phyloP scores from a whole-genome alignment of 2,113 vertebrate genomes.

The Halichoeres trimaculatus region DNA sequence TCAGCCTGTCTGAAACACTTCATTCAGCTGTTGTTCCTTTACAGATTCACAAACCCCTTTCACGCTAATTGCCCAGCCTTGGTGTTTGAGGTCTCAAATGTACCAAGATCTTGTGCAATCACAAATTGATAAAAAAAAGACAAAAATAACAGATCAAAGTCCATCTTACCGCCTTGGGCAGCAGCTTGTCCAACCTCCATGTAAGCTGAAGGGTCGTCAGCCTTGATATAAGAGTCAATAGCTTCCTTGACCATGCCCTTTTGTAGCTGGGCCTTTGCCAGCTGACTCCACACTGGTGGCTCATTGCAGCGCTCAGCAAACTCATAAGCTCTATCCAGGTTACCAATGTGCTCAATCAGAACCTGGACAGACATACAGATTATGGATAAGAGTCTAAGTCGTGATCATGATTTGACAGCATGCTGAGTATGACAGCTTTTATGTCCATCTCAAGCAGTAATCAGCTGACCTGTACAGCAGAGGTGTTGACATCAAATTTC shows the following conservation, averaged over 20 bases:
- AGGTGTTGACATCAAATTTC: constrained; percentile 99
- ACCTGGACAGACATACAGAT: constrained; percentile 82
- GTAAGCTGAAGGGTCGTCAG: constrained; percentile 98
- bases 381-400: background rate
- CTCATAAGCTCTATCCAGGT: constrained; percentile 97
- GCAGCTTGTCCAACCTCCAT: constrained; percentile 99
- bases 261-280: constrained; percentile 98
- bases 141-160: background rate
- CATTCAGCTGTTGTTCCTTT: too few species aligned
- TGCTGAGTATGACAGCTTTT: background rate
- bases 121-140: background rate
- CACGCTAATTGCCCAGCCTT: too few species aligned
- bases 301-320: constrained; percentile 99
- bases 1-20: too few species aligned
- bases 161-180: constrained; percentile 90
- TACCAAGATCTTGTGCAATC: too few species aligned
- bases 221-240: constrained; percentile 99
- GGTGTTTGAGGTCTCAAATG: too few species aligned
- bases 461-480: constrained; percentile 93
- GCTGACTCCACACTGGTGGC: constrained; percentile 98
- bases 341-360: constrained; percentile 98
- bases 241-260: constrained; percentile 99
- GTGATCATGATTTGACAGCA: background rate
- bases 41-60: too few species aligned
- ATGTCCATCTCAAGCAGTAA: background rate